Base-by-base conservation (phyloP, 1,140 invertebrate genomes). In the Tetranychus urticae region DNA sequence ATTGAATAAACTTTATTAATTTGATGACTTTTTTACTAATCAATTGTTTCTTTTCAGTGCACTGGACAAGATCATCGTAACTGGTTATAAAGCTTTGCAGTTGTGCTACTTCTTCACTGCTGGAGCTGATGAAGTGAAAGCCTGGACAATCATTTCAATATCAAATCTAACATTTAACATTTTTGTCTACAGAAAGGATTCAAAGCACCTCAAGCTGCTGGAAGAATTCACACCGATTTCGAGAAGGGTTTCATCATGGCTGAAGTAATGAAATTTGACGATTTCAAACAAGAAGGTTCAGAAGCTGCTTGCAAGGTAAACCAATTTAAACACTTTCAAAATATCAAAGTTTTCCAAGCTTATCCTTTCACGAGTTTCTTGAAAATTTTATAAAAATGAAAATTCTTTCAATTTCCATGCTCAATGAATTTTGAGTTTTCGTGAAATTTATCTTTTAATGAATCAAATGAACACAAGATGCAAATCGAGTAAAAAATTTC, bases 171-270 rank as follows among this genome's bases (percentile, higher is more conserved):
- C 31, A 66, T 23, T 39, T 45, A 14, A 31, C 45, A 50, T 58
- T 52, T 57, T 39, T 4, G 5, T 35, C 56, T 42, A 42, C 42
- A 96, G 84, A 92, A 91, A 82, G 88, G 87, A 58, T 89, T 89
- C 0, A 97, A 97, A 73, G 94, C 96, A 1, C 96, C 96, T 0
- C 89, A 94, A 74, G 96, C 94, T 33, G 96, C 91, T 42, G 94
- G 96, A 2, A 81, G 82, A 69, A 99, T 99, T 74, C 96, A 99
- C 72, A 94, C 93, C 1, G 94, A 98, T 72, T 97, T 99, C 74
- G 96, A 99, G 72, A 97, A 96, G 74, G 96, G 96, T 48, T 99
- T 99, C 76, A 97, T 99, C 61, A 98, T 98, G 94, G 96, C 96
- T 56, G 94, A 99, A 78, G 89, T 98, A 0, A 97, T 97, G 91